A percentile compares a stretch with the other conserved stretches of the same genome.
Conservation (phyloP, 1,140 invertebrate genomes). For the Drosophila bifasciata region DNA sequence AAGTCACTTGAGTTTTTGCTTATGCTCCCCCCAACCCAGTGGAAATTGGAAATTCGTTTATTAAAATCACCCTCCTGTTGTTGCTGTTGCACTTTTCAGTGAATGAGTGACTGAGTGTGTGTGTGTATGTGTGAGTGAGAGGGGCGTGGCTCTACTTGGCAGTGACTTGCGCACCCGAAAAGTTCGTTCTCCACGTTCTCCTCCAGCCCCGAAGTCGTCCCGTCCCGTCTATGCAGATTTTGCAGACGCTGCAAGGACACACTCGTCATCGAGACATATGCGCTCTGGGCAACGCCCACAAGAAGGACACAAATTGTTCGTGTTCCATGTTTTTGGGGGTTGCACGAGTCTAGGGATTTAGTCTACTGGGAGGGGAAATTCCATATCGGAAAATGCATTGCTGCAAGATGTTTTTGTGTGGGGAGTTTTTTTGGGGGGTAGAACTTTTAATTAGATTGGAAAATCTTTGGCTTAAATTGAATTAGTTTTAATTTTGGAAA, state of each 20-base stretch:
- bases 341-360: slow-evolving; percentile 37
- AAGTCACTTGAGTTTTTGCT: slow-evolving; percentile 14
- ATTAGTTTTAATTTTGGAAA: too few relatives aligned
- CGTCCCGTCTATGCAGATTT: slow-evolving; percentile 75
- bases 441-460: too few relatives aligned
- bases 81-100: slow-evolving; percentile 37
- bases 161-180: slow-evolving; percentile 66
- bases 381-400: slow-evolving; percentile 64
- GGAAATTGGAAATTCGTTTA: slow-evolving; percentile 50
- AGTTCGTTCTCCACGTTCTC: slow-evolving; percentile 69
- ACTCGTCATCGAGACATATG: slow-evolving; percentile 17
- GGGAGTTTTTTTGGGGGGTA: not conserved
- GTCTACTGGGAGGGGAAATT: slow-evolving; percentile 41
- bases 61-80: slow-evolving; percentile 64
- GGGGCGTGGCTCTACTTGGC: slow-evolving; percentile 54
- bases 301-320: slow-evolving; percentile 40
- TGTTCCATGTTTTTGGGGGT: slow-evolving; percentile 36
- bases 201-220: slow-evolving; percentile 38
- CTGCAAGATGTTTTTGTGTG: slow-evolving; percentile 6
- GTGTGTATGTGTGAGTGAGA: too few relatives aligned
- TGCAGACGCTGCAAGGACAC: slow-evolving; percentile 76
- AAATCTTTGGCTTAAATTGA: too few relatives aligned
- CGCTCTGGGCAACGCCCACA: slow-evolving; percentile 68
- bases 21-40: too few relatives aligned
- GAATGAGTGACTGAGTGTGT: too few relatives aligned